Evolutionary conservation across 2,113 vertebrate species (phyloP).

Genomic region (Heterocephalus glaber): DNA sequence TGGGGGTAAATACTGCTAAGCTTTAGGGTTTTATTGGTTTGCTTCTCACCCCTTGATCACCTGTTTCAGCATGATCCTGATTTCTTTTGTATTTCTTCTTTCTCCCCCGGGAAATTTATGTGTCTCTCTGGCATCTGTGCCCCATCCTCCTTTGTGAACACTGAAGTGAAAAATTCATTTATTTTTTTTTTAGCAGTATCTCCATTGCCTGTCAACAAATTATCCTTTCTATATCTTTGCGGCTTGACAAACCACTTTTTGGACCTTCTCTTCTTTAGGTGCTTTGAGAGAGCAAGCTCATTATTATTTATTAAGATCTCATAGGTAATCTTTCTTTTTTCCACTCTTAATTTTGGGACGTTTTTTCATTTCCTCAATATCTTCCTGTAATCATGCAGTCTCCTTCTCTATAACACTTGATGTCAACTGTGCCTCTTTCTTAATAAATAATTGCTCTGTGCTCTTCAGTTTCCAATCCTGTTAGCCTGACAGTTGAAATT

Average conservation of each 20-base stretch:
- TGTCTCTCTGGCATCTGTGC: constrained; percentile 80
- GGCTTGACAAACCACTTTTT: constrained; percentile 69
- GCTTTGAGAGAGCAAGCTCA: neutral
- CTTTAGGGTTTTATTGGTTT: constrained; percentile 38
- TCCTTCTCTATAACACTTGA: neutral
- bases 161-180: constrained; percentile 82
- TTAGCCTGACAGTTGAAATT: neutral
- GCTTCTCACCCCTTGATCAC: constrained; percentile 65
- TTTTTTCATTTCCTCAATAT: constrained; percentile 39
- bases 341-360: constrained; percentile 51
- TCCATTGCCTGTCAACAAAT: constrained; percentile 81
- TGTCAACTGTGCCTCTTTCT: constrained; percentile 4
- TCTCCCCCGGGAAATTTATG: constrained; percentile 83
- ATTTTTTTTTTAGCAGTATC: constrained; percentile 81
- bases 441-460: neutral
- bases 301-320: constrained; percentile 70
- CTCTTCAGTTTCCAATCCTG: neutral
- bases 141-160: constrained; percentile 81
- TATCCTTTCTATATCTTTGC: constrained; percentile 59
- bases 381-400: constrained; percentile 51
- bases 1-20: neutral
- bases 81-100: constrained; percentile 77
- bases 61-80: constrained; percentile 70
- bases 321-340: neutral
- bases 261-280: constrained; percentile 54